Evolutionary conservation across 2,888 invertebrate species (phyloP).

Genomic region (Odontocolon sp.): DNA sequence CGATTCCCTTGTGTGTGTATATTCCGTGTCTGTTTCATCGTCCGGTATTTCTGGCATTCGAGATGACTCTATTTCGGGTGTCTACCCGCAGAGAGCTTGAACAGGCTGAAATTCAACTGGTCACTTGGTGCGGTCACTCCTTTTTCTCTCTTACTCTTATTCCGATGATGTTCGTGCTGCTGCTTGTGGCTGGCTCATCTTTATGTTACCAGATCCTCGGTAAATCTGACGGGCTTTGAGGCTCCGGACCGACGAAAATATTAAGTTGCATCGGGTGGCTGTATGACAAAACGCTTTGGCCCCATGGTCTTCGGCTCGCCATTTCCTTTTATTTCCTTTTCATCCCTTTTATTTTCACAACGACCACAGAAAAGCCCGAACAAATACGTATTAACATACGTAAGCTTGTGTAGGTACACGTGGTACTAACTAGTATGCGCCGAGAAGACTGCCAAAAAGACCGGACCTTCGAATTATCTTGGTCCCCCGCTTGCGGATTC

Average conservation of each 20-base stretch:
- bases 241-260: slow-evolving; percentile 64
- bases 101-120: slow-evolving; percentile 52
- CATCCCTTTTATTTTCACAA: slow-evolving; percentile 42
- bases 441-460: slow-evolving; percentile 31
- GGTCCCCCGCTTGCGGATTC: slow-evolving; percentile 60
- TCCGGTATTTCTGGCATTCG: slow-evolving; percentile 71
- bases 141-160: slow-evolving; percentile 32
- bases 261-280: slow-evolving; percentile 66
- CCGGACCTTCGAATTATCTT: slow-evolving; percentile 49
- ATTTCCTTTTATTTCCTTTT: slow-evolving; percentile 48
- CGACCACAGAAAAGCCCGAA: slow-evolving; percentile 9
- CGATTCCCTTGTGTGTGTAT: slow-evolving; percentile 66
- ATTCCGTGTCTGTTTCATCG: slow-evolving; percentile 41
- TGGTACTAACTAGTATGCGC: slow-evolving; percentile 41
- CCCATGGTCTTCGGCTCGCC: slow-evolving; percentile 36
- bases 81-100: slow-evolving; percentile 57
- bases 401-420: slow-evolving; percentile 27
- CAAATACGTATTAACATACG: background rate
- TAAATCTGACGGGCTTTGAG: slow-evolving; percentile 70
- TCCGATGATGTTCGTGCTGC: slow-evolving; percentile 32
- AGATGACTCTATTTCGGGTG: slow-evolving; percentile 77
- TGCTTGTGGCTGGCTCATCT: slow-evolving; percentile 66
- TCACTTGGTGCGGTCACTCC: slow-evolving; percentile 42
- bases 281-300: slow-evolving; percentile 60
- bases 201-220: slow-evolving; percentile 71